phyloP scores from a whole-genome alignment of 1,140 invertebrate species.

The Tetramorium alpestre region DNA sequence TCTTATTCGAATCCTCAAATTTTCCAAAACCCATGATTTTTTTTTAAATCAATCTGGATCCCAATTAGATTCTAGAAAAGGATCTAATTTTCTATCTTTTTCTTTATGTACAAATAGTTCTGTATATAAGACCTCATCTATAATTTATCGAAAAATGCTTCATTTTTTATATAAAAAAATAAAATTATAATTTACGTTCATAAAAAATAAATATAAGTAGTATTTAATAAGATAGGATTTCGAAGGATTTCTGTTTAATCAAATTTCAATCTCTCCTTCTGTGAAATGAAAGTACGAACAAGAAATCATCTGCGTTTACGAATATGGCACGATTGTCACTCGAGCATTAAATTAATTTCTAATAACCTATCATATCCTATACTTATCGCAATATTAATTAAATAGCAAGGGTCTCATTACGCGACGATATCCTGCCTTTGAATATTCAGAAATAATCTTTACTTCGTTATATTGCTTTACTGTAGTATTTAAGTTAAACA shows the following conservation, averaged over 20 bases:
- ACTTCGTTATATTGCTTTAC: not conserved
- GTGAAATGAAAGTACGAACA: not conserved
- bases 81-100: too few species aligned
- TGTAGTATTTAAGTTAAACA: not conserved
- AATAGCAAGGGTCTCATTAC: not conserved
- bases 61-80: too few species aligned
- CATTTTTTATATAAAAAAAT: constrained; percentile 1
- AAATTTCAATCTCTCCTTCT: not conserved
- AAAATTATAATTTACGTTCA: too few species aligned
- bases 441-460: not conserved
- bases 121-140: not conserved
- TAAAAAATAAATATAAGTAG: not conserved
- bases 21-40: not conserved
- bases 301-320: not conserved
- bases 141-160: not conserved
- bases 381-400: not conserved
- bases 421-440: not conserved
- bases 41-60: not conserved
- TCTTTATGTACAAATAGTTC: not conserved
- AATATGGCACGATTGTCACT: not conserved
- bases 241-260: not conserved
- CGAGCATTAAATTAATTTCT: constrained; percentile 31
- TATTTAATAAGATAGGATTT: not conserved
- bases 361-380: not conserved
- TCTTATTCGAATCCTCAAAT: not conserved